Conservation (phyloP, 2,113 vertebrate genomes). For the Nipponia nippon region DNA sequence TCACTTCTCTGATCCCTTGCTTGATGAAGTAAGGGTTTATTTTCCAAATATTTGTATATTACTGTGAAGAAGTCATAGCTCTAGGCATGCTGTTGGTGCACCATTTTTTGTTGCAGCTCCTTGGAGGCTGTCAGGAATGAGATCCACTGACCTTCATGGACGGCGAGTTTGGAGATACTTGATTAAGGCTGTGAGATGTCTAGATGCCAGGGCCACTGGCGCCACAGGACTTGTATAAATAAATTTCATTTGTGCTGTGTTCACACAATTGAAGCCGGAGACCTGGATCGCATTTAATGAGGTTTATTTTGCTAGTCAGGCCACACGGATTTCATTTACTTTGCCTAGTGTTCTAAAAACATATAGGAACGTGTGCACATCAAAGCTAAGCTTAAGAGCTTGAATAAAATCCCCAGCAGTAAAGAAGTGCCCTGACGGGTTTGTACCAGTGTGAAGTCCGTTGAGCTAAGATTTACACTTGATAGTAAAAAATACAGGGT, state of each 20-base stretch:
- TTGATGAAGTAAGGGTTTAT: background rate
- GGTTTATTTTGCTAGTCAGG: conserved; percentile 2
- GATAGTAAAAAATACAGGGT: fast-evolving
- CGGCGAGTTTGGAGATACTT: background rate
- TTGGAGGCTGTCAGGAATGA: background rate
- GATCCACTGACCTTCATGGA: background rate
- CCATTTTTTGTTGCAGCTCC: background rate
- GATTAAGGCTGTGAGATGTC: background rate
- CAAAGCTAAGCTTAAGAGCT: background rate
- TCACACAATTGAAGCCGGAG: background rate
- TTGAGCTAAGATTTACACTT: background rate
- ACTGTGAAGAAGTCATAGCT: background rate
- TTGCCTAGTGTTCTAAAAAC: background rate
- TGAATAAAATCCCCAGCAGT: background rate
- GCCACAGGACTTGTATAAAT: background rate
- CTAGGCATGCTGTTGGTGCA: background rate
- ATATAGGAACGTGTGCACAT: fast-evolving
- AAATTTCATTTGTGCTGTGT: background rate
- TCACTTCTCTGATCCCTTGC: background rate
- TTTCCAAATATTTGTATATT: background rate
- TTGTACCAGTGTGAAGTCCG: background rate
- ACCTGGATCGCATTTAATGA: background rate
- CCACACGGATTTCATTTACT: conserved; percentile 12
- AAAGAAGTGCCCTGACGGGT: background rate
- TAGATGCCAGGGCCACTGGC: background rate